A percentile compares a stretch with the other conserved stretches of the same genome.
Evolutionary conservation across 2,113 vertebrate species (phyloP).

Genomic region (Capra hircus): DNA sequence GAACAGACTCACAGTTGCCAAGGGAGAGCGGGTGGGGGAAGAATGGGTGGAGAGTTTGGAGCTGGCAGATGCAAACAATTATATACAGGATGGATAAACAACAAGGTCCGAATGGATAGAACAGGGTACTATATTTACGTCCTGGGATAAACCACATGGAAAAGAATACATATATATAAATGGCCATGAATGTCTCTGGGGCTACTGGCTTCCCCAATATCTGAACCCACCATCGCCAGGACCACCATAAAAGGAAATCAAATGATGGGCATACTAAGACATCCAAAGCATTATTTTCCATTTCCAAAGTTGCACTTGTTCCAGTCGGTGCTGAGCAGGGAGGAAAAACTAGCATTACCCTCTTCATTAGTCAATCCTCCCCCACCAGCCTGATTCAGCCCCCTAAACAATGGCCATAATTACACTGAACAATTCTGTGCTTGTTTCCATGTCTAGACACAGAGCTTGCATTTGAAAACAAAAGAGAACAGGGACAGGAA

Average conservation of each 20-base stretch:
- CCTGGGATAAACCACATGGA: background rate
- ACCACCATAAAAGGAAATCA: background rate
- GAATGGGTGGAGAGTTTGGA: background rate
- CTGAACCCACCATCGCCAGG: background rate
- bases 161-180: background rate
- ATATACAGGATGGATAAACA: background rate
- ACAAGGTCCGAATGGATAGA: background rate
- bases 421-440: conserved; percentile 40
- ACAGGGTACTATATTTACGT: background rate
- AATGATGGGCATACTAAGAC: background rate
- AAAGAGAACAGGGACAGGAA: background rate
- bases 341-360: conserved; percentile 8
- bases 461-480: conserved; percentile 26
- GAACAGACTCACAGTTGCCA: background rate
- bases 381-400: conserved; percentile 38
- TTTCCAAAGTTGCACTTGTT: conserved; percentile 2
- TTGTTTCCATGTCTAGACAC: conserved; percentile 51
- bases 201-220: background rate
- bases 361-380: conserved; percentile 56
- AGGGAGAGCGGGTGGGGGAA: background rate
- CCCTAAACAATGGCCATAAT: conserved; percentile 56
- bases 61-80: background rate
- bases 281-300: background rate
- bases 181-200: background rate
- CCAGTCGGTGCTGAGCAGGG: background rate